Evolutionary conservation across 2,888 invertebrate species (phyloP), one percentile per base, ranked within the genome.

Genomic region (Thera britannica): DNA sequence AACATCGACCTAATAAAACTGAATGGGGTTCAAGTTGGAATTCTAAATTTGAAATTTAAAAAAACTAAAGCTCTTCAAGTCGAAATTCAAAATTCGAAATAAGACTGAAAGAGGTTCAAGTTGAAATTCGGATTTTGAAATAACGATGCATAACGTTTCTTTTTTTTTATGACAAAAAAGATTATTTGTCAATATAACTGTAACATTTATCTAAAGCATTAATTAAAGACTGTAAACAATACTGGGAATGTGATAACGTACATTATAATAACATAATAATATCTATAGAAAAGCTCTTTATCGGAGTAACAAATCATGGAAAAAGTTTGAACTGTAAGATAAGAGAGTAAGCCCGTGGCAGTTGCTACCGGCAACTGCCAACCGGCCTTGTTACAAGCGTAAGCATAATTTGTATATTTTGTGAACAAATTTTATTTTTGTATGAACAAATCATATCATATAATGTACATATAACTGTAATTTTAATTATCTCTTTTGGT

Each of bases 181-280:
- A 8, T 46, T 46, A 46, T 46, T 6, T 38, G 38, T 38, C 38
- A 38, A 7, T 12, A 4, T n/a, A 23, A 51, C 12, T 51, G 7
- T 51, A 7, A 51, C 12, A 23, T 23, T 51, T 51, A 51, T 52
- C 34, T 34, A 6, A 34, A 52, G 52, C 52, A 3, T 52, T 52
- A 9, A 34, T 52, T 52, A 34, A 34, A n/a, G 3, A 35, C 12
- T 36, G 61, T 55, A 58, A 62, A 61, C 61, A 58, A 62, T 62
- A 65, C 61, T 44, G 73, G 65, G 72, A 71, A 73, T 74, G 67
- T 72, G 79, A 81, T 79, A 81, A 80, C 64, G 70, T 69, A 79
- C 79, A 75, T 75, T 77, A 72, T 66, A 75, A 71, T 71, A 68
- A 64, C 44, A 7, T 44, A 9, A 46, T 46, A 58, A 63, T 62